Conservation (phyloP, 2,113 vertebrate genomes). For the Typhlomys cinereus region DNA sequence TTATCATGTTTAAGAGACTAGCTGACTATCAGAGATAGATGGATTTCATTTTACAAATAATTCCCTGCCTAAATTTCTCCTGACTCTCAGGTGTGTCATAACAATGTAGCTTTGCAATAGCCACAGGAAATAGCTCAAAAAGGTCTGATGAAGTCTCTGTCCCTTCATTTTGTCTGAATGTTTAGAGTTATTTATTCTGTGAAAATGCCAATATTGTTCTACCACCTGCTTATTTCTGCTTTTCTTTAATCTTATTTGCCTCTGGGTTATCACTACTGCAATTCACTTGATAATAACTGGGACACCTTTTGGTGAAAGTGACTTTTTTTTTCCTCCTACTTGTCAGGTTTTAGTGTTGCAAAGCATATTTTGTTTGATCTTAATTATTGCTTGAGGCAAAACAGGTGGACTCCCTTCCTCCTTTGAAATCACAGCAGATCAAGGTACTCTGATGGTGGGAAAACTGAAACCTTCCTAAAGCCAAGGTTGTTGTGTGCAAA, state of each 20-base stretch:
- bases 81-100: not conserved
- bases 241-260: slow-evolving; percentile 55
- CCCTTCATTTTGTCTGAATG: not conserved
- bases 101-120: not conserved
- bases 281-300: slow-evolving; percentile 47
- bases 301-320: slow-evolving; percentile 27
- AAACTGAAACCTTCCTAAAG: slow-evolving; percentile 47
- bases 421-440: slow-evolving; percentile 46
- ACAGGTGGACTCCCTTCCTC: slow-evolving; percentile 67
- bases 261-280: slow-evolving; percentile 29
- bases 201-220: slow-evolving; percentile 61
- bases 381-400: slow-evolving; percentile 73
- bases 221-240: slow-evolving; percentile 37
- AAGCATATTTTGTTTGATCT: slow-evolving; percentile 65
- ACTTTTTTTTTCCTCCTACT: slow-evolving; percentile 40
- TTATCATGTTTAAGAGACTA: not conserved
- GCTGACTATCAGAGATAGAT: not conserved
- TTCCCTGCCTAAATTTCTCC: not conserved
- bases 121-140: not conserved
- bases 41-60: not conserved
- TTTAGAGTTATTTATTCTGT: slow-evolving; percentile 57
- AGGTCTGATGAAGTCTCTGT: not conserved
- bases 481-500: slow-evolving; percentile 11
- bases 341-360: slow-evolving; percentile 46
- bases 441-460: slow-evolving; percentile 31